These are phyloP conservation scores for Ochotona curzoniae DNA, from an alignment of 2,113 vertebrate genomes.

Conservation along the genomic window DNA sequence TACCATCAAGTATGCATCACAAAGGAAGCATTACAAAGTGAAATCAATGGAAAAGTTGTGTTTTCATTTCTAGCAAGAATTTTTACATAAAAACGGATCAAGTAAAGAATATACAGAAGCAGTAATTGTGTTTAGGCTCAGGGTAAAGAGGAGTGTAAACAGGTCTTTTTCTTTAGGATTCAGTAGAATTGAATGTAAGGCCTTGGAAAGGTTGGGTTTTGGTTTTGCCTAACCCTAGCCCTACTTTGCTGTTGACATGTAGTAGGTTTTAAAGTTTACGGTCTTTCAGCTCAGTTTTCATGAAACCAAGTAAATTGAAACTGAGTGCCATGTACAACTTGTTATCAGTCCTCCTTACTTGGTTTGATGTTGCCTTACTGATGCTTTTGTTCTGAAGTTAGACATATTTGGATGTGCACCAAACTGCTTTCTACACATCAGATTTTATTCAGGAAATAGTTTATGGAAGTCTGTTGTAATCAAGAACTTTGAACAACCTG, in stretches of 20 bases:
- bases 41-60: background rate
- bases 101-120: background rate
- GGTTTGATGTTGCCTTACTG: background rate
- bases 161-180: background rate
- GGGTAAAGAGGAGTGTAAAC: background rate
- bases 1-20: background rate
- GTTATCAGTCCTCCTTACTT: background rate
- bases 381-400: conserved; percentile 14
- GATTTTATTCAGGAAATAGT: background rate
- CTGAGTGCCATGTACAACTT: background rate
- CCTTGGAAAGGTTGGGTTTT: background rate
- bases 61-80: background rate
- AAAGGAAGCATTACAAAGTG: background rate
- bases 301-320: conserved; percentile 39
- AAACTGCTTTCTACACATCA: background rate
- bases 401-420: no score
- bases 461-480: background rate
- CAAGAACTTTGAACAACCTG: background rate
- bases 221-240: background rate
- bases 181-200: background rate
- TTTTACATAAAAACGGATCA: background rate
- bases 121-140: background rate
- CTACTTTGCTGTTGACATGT: background rate
- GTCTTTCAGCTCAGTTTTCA: conserved; percentile 29
- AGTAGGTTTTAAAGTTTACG: conserved; percentile 3